Conservation (phyloP, 2,797 vertebrate species). For the Myiothlypis chrysogaster region DNA sequence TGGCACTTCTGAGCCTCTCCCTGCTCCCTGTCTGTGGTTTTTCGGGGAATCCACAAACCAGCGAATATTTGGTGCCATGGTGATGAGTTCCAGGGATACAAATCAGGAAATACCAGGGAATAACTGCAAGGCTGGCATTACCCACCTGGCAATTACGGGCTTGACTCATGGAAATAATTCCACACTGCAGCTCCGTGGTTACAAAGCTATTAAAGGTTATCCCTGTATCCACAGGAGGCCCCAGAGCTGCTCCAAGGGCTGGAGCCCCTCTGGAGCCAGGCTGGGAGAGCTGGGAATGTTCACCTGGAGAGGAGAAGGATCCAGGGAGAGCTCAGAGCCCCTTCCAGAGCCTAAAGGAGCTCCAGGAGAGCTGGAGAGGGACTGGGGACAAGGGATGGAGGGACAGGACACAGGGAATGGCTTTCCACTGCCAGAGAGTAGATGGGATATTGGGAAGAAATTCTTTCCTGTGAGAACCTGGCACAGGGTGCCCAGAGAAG, state of each 20-base stretch:
- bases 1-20: background rate
- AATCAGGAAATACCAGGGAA: constrained; percentile 5
- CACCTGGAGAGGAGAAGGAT: background rate
- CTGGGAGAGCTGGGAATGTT: background rate
- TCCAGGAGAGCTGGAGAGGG: background rate
- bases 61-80: background rate
- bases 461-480: background rate
- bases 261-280: background rate
- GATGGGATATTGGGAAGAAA: background rate
- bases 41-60: background rate
- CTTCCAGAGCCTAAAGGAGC: fast-evolving
- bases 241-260: fast-evolving
- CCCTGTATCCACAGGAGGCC: background rate
- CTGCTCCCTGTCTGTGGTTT: background rate
- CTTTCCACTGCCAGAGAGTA: background rate
- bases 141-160: background rate
- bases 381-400: background rate
- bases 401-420: background rate
- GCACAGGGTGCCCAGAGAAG: background rate
- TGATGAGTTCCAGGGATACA: background rate
- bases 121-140: background rate
- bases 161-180: constrained; percentile 29
- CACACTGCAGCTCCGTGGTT: fast-evolving
- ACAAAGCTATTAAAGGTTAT: background rate
- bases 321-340: fast-evolving